Percentiles rank a stretch among this genome's conserved stretches.
Evolutionary conservation across 2,888 invertebrate species (phyloP).

Genomic region (Seladonia tumulorum): DNA sequence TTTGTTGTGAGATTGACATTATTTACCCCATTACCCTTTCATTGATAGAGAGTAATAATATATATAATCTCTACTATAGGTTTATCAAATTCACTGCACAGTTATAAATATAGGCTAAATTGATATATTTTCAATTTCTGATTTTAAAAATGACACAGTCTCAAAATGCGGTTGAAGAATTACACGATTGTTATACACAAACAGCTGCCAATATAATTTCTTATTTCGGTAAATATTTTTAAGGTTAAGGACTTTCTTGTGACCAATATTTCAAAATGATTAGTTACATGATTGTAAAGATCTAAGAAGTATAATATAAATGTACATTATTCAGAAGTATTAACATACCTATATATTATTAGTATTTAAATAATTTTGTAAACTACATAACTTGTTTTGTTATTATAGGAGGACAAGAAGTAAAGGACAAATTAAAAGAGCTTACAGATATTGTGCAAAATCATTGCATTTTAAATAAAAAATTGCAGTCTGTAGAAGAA

Average conservation of each 20-base stretch:
- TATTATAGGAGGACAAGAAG: conserved; percentile 50
- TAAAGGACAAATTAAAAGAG: conserved; percentile 60
- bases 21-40: too few species aligned
- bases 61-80: not conserved
- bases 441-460: conserved; percentile 66
- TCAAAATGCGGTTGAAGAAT: conserved; percentile 33
- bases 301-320: not conserved
- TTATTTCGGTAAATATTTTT: conserved; percentile 72
- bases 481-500: conserved; percentile 50
- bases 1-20: too few species aligned
- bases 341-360: not conserved
- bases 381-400: not conserved
- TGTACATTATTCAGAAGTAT: not conserved
- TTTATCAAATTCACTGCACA: not conserved
- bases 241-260: conserved; percentile 27
- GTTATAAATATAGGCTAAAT: not conserved
- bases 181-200: conserved; percentile 71
- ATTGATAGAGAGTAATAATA: too few species aligned
- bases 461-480: conserved; percentile 63
- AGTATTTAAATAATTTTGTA: not conserved
- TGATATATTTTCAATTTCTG: not conserved
- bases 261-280: not conserved
- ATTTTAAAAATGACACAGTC: conserved; percentile 52
- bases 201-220: conserved; percentile 74
- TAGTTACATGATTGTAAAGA: not conserved